Evolutionary conservation across 64 coral and sea anemone species (phyloP), one percentile per base, ranked within the genome.

Genomic region (Porites lutea): DNA sequence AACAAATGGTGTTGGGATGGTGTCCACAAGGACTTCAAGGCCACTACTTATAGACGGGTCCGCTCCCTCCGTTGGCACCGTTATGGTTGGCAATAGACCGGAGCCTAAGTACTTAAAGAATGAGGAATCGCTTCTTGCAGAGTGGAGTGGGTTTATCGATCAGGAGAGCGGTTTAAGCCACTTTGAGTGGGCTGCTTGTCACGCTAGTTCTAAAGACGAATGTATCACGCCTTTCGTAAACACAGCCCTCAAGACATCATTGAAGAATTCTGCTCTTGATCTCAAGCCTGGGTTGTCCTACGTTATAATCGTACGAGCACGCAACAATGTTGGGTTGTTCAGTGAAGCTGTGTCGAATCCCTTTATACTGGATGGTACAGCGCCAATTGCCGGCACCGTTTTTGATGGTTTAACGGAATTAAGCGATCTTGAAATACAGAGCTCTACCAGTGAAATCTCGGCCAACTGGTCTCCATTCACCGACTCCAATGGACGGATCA

Each of bases 401-500:
- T 86, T 69, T 52, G 86, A 93, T 86, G 90, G 95, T 4, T 65
- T 53, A 13, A 54, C 49, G 8, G 59, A 76, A 16, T 22, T 77
- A 55, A 82, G 53, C 13, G 90, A 96, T 48, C 4, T 86, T 19
- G 51, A 52, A 47, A 66, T 79, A 65, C 90, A 96, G 44, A 92
- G 86, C 65, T 71, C 87, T 45, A 58, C 61, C 4, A 75, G 45
- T 51, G 74, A 86, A 63, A 76, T 96, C 13, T 88, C 95, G 21
- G 95, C 86, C 47, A 92, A 83, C 72, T 96, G 95, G 95, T 79
- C 92, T 9, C 87, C 90, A 21, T 96, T 96, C 47, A 69, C 27
- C 49, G 86, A 89, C 75, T 13, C 50, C 6, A 84, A 71, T 14
- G 53, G 82, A 16, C 54, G 95, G 20, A 85, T 96, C 46, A 52